Base-by-base conservation (phyloP, 2,113 vertebrate genomes). In the Cyanoliseus patagonus region DNA sequence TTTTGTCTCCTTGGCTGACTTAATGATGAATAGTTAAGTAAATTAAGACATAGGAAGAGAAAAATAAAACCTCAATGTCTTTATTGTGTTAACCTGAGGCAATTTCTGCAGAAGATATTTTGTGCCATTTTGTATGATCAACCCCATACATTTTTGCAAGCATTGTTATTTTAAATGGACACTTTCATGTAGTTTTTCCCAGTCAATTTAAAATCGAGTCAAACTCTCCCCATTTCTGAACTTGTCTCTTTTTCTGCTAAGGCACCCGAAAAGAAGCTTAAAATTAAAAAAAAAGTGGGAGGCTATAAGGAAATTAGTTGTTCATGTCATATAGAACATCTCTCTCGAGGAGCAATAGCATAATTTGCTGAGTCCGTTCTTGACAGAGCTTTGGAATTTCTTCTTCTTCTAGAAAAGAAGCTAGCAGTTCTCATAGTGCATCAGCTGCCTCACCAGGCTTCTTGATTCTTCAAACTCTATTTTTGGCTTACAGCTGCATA, bases 401-500 rank as follows among this genome's bases (percentile, higher is more conserved):
- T 82, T 24, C 77, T 82, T 19, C 77, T 67, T 92, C 49, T 80
- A 49, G 78, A 80, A 95, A 87, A 73, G 74, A 75, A 83, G 19
- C 14, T 79, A 3, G 4, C 41, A 73, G 49, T 91, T 92, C 69
- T 89, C 31, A 76, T 24, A 89, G 30, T 78, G 9, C n/a, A 72
- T 93, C 87, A 92, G 89, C 86, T 96, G 93, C 37, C 39, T 94
- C 7, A 4, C 62, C 22, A 90, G 62, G 47, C 87, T 91, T 83
- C 62, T 73, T 89, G 59, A 80, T 62, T 73, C 78, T 68, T 89
- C 41, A 3, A 4, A 42, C 61, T 95, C 87, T 97, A 91, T 94
- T 95, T 97, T 96, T 91, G 70, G 63, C 57, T 77, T 88, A 90
- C 84, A 93, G 93, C 94, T 95, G 93, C 75, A 93, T 95, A 95